Base-by-base conservation (phyloP, 2,797 vertebrate species). In the Meda fulgida region DNA sequence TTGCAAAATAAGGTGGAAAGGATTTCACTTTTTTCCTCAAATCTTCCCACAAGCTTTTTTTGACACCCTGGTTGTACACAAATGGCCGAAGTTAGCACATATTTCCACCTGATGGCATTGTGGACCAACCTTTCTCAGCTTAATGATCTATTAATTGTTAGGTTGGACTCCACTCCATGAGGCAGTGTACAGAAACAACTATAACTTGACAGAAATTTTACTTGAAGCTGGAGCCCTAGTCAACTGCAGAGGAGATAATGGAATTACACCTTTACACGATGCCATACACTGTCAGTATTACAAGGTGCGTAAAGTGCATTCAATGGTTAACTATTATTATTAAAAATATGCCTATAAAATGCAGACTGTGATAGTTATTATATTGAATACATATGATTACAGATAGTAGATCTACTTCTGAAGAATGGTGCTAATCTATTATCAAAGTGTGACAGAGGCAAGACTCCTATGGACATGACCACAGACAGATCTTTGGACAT, bases 101-200 rank as follows among this genome's bases (percentile, higher is more conserved):
- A 36, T 26, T 16, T 80, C 79, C 65, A 70, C 48, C 34, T 19
- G 79, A 69, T 81, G 65, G 31, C 65, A 72, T 71, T 72, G 69
- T 81, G 14, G 48, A 53, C 18, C 76, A 78, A 78, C 18, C 29
- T 36, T 70, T n/a, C 5, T 58, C 8, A 67, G 65, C 53, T 67
- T 60, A 38, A 29, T 13, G 29, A 18, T 19, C 48, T 60, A 9
- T 71, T 78, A 60, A 48, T 67, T 77, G 18, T 16, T 80, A 96
- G 96, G 95, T 69, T 96, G 94, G 95, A 95, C 95, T 73, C 92
- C 95, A 11, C 91, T 96, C 71, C 96, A 96, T 84, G 91, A 90
- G 89, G 94, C 94, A 78, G 94, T 94, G 69, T 3, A 89, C 19
- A 83, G 86, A 84, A 94, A 93, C 31, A 90, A 83, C 88, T 93